Percentiles rank a stretch among this genome's conserved stretches.
Evolutionary conservation across 2,888 invertebrate species (phyloP).

Genomic region (Melikaiella ostensackeni): DNA sequence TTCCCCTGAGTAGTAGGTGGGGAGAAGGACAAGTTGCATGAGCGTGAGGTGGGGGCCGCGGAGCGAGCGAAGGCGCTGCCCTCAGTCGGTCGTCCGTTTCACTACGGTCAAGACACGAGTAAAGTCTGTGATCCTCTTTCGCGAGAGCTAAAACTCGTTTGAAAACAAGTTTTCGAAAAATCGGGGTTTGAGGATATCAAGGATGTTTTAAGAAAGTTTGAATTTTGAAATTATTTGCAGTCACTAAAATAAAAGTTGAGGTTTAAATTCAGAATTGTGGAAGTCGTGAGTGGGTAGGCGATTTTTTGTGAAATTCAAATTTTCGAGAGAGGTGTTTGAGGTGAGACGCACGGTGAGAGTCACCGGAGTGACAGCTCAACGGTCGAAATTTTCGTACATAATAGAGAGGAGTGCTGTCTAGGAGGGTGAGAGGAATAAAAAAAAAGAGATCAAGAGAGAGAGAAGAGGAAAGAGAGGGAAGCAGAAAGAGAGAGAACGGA

Average conservation of each 20-base stretch:
- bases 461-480: conserved; percentile 11
- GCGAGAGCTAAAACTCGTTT: background rate
- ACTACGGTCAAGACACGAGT: conserved; percentile 60
- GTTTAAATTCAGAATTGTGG: background rate
- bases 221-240: background rate
- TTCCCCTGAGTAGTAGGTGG: conserved; percentile 43
- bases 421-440: conserved; percentile 27
- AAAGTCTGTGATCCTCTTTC: conserved; percentile 44
- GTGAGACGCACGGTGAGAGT: conserved; percentile 41
- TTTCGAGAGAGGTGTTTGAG: conserved; percentile 14
- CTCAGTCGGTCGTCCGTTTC: conserved; percentile 64
- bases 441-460: conserved; percentile 11
- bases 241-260: too few species aligned
- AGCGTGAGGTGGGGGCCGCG: conserved; percentile 50
- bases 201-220: background rate
- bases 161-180: background rate
- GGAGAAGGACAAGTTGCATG: conserved; percentile 46
- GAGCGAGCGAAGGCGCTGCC: conserved; percentile 65
- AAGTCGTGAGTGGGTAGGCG: background rate
- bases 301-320: background rate
- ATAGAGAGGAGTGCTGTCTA: conserved; percentile 40
- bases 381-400: conserved; percentile 66
- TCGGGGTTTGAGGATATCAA: background rate
- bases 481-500: conserved; percentile 19
- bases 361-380: conserved; percentile 55